Percentiles rank a stretch among this genome's conserved stretches.
Conservation (phyloP, 2,888 invertebrate species). For the Agrochola lota region DNA sequence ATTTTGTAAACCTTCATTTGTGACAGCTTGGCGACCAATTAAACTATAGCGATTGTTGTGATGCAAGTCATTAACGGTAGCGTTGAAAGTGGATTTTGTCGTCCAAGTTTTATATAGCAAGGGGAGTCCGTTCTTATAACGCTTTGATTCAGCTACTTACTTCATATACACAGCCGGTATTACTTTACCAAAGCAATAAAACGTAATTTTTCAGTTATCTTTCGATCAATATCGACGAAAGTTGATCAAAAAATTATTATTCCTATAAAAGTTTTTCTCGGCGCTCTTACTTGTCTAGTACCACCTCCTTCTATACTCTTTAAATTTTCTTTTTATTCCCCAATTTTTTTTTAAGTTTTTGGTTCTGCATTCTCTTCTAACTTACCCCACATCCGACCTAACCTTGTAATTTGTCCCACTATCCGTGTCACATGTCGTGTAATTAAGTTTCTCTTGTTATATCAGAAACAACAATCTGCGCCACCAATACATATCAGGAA, state of each 20-base stretch:
- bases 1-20: constrained; percentile 72
- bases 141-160: not conserved
- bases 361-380: not conserved
- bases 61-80: constrained; percentile 49
- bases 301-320: not conserved
- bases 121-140: not conserved
- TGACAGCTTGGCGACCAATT: constrained; percentile 74
- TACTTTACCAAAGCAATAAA: not conserved
- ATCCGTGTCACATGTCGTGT: constrained; percentile 77
- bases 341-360: not conserved
- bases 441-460: constrained; percentile 80
- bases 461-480: constrained; percentile 73
- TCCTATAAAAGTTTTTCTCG: not conserved
- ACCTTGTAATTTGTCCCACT: constrained; percentile 77
- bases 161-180: not conserved
- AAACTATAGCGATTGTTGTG: constrained; percentile 62
- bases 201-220: not conserved
- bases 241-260: not conserved
- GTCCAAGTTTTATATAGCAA: not conserved
- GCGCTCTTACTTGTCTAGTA: not conserved
- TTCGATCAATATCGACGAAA: not conserved
- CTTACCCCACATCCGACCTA: constrained; percentile 50
- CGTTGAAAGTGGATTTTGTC: not conserved
- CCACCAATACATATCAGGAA: constrained; percentile 52
- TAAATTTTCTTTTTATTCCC: not conserved